Evolutionary conservation across 53 echinoderm and acorn worm genomes (phyloP), one percentile per base, ranked within the genome.

Genomic region (Antedon mediterranea): DNA sequence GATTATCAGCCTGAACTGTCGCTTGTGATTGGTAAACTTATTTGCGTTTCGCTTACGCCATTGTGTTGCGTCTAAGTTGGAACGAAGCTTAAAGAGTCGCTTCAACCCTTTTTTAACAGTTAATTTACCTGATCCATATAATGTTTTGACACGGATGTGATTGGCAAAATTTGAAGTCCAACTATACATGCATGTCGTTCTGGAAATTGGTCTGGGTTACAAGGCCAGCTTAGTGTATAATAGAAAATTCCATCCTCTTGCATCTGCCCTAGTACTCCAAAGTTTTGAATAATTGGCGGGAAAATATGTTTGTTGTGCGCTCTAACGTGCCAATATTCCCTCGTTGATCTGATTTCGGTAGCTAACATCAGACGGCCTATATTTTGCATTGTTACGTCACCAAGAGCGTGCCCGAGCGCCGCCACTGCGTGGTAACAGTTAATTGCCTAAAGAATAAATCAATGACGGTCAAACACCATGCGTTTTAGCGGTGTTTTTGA

Each of bases 141-240:
- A 29, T 83, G 83, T 77, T 89, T 80, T 15, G 92, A 92, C 28
- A 92, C 80, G 33, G 87, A 86, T 72, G 84, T 89, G 28, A 92
- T 84, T 13, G 93, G 93, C 6, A 93, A 82, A 31, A 93, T 32
- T 72, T 93, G 93, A 72, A 89, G 86, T 6, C 93, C 93, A 13
- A 93, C 93, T n/a, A 89, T 76, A 74, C 92, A 92, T 14, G 89
- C 92, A 30, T 92, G 92, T 28, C 86, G 75, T 31, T 92, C 89
- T 28, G 92, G 92, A 34, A 86, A 89, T 78, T 89, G 89, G 57
- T 89, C 81, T 0, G 92, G 92, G 43, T 82, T 82, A 34, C 92
- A 89, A n/a, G 44, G 78, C 92, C 92, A 92, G 41, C 85, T 89
- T 11, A 92, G 28, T 0, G 82, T 89, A 80, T 92, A 89, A 57